A percentile compares a stretch with the other conserved stretches of the same genome.
These are phyloP conservation scores for Geotrupes spiniger DNA, from an alignment of 2,888 invertebrate genomes.

Conservation along the genomic window DNA sequence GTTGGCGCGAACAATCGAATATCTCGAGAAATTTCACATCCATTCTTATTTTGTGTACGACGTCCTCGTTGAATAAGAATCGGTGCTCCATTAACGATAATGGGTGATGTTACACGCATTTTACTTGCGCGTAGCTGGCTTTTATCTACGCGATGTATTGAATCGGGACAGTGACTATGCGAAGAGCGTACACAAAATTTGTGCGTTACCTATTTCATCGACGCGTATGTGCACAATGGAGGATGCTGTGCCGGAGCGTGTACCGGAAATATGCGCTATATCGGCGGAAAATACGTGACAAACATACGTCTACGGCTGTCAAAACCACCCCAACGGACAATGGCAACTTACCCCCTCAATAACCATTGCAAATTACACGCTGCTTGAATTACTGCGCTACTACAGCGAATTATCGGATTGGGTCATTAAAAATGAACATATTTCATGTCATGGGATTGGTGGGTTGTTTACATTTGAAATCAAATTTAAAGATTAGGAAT, in stretches of 20 bases:
- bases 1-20: neutral
- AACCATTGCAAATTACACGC: conserved; percentile 48
- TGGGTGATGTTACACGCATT: no score
- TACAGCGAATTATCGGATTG: no score
- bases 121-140: no score
- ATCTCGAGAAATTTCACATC: conserved; percentile 1
- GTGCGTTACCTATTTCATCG: neutral
- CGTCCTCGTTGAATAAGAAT: neutral
- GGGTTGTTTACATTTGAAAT: no score
- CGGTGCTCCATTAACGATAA: no score
- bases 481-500: no score
- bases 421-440: no score
- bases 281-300: conserved; percentile 38
- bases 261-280: conserved; percentile 27
- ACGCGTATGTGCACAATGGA: conserved; percentile 2
- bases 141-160: no score
- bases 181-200: no score
- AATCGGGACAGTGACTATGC: no score
- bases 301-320: conserved; percentile 50
- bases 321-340: conserved; percentile 39
- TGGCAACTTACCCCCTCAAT: conserved; percentile 49
- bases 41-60: neutral
- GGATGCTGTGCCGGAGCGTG: conserved; percentile 5
- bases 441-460: no score
- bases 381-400: conserved; percentile 33